Evolutionary conservation across 2,113 vertebrate genomes (phyloP).

Genomic region (Podocnemis expansa): DNA sequence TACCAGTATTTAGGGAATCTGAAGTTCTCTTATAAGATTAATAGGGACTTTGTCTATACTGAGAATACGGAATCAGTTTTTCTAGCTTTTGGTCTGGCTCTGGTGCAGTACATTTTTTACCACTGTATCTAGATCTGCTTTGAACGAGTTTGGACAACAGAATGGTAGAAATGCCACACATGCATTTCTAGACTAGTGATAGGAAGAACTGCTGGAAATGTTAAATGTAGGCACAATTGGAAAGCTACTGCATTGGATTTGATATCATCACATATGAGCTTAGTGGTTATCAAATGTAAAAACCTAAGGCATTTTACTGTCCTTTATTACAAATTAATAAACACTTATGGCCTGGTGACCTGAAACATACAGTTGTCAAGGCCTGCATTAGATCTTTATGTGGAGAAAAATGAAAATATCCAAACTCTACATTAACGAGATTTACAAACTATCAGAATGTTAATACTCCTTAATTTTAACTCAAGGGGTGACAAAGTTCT

Average conservation of each 20-base stretch:
- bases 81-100: neutral
- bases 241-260: neutral
- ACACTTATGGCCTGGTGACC: no score
- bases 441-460: neutral
- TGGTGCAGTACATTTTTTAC: neutral
- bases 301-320: neutral
- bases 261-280: neutral
- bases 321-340: neutral
- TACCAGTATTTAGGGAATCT: neutral
- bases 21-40: neutral
- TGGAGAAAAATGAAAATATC: neutral
- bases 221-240: rapidly evolving
- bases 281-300: neutral
- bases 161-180: neutral
- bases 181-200: neutral
- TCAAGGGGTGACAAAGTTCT: neutral
- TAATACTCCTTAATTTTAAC: neutral
- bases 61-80: neutral
- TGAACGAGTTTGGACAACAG: neutral
- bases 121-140: neutral
- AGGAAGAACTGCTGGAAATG: neutral
- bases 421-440: rapidly evolving
- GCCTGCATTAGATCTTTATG: rapidly evolving
- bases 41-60: neutral
- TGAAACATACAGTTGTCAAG: no score